Base-by-base conservation (phyloP, 2,113 vertebrate genomes). In the Falco punctatus region DNA sequence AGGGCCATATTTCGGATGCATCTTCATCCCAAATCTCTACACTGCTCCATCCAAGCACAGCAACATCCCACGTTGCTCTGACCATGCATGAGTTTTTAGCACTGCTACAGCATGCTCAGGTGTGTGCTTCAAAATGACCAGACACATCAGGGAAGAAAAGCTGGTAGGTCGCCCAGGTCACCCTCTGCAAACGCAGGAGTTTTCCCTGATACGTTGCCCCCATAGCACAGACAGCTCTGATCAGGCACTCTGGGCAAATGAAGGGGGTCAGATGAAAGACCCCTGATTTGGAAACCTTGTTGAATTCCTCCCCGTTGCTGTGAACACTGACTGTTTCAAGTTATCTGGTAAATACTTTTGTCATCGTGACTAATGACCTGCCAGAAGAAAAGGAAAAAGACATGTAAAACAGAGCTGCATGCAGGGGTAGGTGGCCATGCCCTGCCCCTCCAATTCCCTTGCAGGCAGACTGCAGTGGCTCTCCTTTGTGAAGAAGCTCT, bases 251-350 rank as follows among this genome's bases (percentile, higher is more conserved):
- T 92, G 94, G 87, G 92, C 59, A 86, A 95, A 82, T 54, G 66
- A 91, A 88, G 74, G 74, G 75, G 19, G 65, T 84, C 73, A 96
- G 95, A 94, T 88, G 82, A 98, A 97, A 86, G 30, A 52, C 40
- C 72, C 58, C 85, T 46, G 33, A 94, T 96, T 96, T 86, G 96
- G 98, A 98, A 94, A 96, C 97, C 97, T 97, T 97, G 91, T 92
- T 73, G 52, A 96, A 97, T 98, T 98, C 96, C 91, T 98, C 93
- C 90, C 69, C 42, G 15, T 74, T 95, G 80, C 90, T 94, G 78
- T 97, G 90, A 96, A 96, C 94, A 91, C 94, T 97, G 96, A 97
- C 97, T 98, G 87, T 94, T 97, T 97, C 98, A 98, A 97, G 74
- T 79, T 95, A 97, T 95, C 97, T 96, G 93, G 91, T 97, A 97